phyloP scores from a whole-genome alignment of 2,797 vertebrate genomes.

The Epinephelus malabaricus region DNA sequence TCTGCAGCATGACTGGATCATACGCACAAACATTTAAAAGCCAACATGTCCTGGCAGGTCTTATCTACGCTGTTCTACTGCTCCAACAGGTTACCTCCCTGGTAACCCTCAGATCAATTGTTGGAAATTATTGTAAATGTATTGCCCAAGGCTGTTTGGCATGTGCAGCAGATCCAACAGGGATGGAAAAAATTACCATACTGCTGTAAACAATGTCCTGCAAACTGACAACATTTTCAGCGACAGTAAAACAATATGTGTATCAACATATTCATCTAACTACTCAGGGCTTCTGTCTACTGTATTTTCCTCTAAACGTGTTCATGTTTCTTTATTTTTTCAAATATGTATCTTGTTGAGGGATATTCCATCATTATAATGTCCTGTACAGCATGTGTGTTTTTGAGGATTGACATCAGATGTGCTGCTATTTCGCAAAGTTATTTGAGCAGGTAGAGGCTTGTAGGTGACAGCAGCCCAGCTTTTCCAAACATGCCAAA shows the following conservation, averaged over 20 bases:
- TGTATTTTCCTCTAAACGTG: neutral
- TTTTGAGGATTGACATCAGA: conserved; percentile 4
- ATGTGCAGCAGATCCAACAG: conserved; percentile 15
- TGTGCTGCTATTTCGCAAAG: conserved; percentile 22
- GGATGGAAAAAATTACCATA: conserved; percentile 16
- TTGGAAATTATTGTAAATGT: conserved; percentile 42
- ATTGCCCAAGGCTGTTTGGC: conserved; percentile 37
- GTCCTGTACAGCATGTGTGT: neutral
- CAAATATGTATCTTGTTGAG: neutral
- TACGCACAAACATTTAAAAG: neutral
- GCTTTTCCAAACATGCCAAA: conserved; percentile 4
- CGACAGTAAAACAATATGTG: neutral
- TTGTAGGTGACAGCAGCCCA: conserved; percentile 35
- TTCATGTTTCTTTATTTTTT: neutral
- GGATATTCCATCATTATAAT: neutral
- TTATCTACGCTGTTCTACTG: conserved; percentile 32
- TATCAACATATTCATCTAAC: neutral
- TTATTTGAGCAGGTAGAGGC: conserved; percentile 56
- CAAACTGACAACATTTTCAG: neutral
- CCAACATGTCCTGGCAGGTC: conserved; percentile 66
- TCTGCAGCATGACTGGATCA: conserved; percentile 28
- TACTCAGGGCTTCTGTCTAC: neutral
- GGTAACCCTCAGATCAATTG: neutral
- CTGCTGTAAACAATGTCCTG: neutral
- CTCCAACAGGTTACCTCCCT: conserved; percentile 54